Evolutionary conservation across 2,888 invertebrate species (phyloP).

Genomic region (Teleogryllus oceanicus): DNA sequence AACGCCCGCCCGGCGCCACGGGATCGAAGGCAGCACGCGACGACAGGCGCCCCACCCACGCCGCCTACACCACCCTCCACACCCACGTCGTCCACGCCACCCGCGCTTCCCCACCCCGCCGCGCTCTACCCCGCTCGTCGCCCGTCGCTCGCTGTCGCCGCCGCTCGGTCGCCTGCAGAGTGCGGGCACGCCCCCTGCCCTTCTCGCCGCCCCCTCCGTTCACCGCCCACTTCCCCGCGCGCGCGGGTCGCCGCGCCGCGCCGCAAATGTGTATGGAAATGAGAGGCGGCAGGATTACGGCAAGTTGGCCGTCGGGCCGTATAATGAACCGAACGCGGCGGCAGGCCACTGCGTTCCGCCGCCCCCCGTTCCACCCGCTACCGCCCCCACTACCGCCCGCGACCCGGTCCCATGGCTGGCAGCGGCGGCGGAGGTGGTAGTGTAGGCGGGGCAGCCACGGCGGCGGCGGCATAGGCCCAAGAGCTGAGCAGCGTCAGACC

Average conservation of each 20-base stretch:
- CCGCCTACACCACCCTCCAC: neutral
- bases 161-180: neutral
- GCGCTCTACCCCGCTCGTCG: neutral
- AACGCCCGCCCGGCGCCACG: neutral
- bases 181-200: neutral
- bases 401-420: neutral
- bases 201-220: neutral
- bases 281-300: conserved; percentile 18
- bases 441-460: neutral
- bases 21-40: neutral
- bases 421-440: neutral
- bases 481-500: too few species aligned
- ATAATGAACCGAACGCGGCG: neutral
- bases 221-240: neutral
- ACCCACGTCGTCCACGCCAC: neutral
- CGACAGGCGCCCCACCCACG: neutral
- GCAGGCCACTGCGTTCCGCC: neutral
- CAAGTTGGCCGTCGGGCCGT: conserved; percentile 11
- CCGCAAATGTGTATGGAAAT: conserved; percentile 18
- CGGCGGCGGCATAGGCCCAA: too few species aligned
- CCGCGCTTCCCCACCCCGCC: neutral
- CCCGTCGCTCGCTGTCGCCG: neutral
- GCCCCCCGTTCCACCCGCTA: neutral
- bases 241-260: neutral
- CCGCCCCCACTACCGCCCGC: neutral